Evolutionary conservation across 2,888 invertebrate genomes (phyloP).

Genomic region (Caenorhabditis sp.): DNA sequence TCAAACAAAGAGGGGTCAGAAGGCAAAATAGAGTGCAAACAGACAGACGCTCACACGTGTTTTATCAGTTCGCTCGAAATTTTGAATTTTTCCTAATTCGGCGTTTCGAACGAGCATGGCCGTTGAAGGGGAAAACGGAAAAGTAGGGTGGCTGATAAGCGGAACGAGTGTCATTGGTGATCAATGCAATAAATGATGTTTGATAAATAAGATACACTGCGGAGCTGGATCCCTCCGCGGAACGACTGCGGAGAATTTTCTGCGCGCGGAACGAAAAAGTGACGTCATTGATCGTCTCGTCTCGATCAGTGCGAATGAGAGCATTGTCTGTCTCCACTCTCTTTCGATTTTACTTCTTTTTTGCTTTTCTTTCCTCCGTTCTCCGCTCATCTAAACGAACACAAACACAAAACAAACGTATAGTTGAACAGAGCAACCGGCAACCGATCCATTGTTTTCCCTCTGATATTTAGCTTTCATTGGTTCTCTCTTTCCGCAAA

Average conservation of each 20-base stretch:
- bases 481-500: background rate
- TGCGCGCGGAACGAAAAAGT: too few relatives aligned
- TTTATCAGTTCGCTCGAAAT: slow-evolving; percentile 15
- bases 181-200: slow-evolving; percentile 31
- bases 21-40: slow-evolving; percentile 22
- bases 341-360: background rate
- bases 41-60: slow-evolving; percentile 26
- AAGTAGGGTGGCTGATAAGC: slow-evolving; percentile 12
- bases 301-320: slow-evolving; percentile 34
- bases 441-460: slow-evolving; percentile 7
- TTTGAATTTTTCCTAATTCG: slow-evolving; percentile 2
- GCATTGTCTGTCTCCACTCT: slow-evolving; percentile 7
- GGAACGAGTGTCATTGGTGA: slow-evolving; percentile 7
- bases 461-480: background rate
- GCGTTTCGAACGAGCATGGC: slow-evolving; percentile 10
- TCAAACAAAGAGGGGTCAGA: slow-evolving; percentile 29
- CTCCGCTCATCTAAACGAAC: slow-evolving; percentile 3
- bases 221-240: slow-evolving; percentile 37
- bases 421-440: slow-evolving; percentile 18
- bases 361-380: background rate
- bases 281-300: slow-evolving; percentile 38
- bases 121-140: slow-evolving; percentile 21
- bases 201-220: slow-evolving; percentile 46
- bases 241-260: slow-evolving; percentile 18
- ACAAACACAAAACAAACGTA: slow-evolving; percentile 54